phyloP scores from a whole-genome alignment of 2,113 vertebrate species.

The Tiliqua scincoides region DNA sequence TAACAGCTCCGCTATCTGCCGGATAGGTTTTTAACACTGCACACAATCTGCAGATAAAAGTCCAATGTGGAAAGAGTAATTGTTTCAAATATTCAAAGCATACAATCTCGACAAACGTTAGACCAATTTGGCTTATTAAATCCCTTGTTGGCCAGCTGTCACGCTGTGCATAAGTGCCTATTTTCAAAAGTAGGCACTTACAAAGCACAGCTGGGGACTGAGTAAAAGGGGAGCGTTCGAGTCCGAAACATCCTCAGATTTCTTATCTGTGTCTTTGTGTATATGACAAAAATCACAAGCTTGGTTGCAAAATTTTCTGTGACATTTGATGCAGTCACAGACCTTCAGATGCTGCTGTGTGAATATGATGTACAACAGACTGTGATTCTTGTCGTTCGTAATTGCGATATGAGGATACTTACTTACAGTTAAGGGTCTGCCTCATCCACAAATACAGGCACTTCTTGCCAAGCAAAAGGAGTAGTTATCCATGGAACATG shows the following conservation, averaged over 20 bases:
- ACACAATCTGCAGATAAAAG: slow-evolving; percentile 51
- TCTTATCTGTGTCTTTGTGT: slow-evolving; percentile 27
- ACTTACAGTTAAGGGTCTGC: background rate
- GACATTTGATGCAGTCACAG: slow-evolving; percentile 38
- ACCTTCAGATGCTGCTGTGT: slow-evolving; percentile 35
- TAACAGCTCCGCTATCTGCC: slow-evolving; percentile 36
- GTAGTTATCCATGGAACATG: background rate
- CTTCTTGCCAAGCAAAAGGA: background rate
- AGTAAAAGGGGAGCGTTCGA: slow-evolving; percentile 51
- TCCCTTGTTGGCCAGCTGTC: slow-evolving; percentile 48
- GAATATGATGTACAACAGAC: slow-evolving; percentile 24
- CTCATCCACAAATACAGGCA: background rate
- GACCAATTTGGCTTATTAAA: slow-evolving; percentile 68
- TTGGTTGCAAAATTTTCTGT: slow-evolving; percentile 26
- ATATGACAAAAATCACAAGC: slow-evolving; percentile 20
- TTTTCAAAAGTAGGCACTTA: slow-evolving; percentile 64
- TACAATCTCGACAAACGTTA: slow-evolving; percentile 39
- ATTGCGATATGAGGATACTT: background rate
- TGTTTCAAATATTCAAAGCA: slow-evolving; percentile 51
- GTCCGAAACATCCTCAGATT: slow-evolving; percentile 52
- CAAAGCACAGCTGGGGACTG: slow-evolving; percentile 56
- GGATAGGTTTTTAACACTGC: slow-evolving; percentile 43
- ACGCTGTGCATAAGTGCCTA: slow-evolving; percentile 52
- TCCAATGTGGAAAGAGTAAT: slow-evolving; percentile 32
- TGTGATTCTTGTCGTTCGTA: background rate